phyloP scores from a whole-genome alignment of 2,888 invertebrate species.

The Catocala nupta region DNA sequence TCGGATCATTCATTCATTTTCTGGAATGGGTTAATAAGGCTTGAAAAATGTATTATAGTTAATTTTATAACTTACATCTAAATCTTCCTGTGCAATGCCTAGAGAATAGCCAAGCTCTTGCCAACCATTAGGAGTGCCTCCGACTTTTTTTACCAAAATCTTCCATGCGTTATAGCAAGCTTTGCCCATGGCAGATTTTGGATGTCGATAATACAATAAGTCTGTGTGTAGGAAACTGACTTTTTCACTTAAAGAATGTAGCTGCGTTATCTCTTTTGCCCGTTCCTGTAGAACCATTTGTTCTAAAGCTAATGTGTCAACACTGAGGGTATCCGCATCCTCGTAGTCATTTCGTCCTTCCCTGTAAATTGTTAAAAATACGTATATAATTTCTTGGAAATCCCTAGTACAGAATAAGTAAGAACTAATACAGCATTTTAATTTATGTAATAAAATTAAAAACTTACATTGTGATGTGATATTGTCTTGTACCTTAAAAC shows the following conservation, averaged over 20 bases:
- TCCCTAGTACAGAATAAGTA: neutral
- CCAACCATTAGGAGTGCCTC: conserved; percentile 79
- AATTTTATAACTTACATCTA: conserved; percentile 70
- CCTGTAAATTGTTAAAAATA: conserved; percentile 63
- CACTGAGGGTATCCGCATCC: conserved; percentile 73
- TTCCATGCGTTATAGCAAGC: conserved; percentile 79
- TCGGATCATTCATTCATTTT: too few species aligned
- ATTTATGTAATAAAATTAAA: conserved; percentile 14
- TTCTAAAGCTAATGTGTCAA: conserved; percentile 76
- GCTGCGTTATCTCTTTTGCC: conserved; percentile 68
- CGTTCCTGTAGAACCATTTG: conserved; percentile 72
- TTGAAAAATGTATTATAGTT: too few species aligned
- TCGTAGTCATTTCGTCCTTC: conserved; percentile 64
- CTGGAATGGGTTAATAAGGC: too few species aligned
- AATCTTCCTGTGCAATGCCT: conserved; percentile 72
- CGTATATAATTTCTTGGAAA: conserved; percentile 9
- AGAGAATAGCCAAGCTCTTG: conserved; percentile 74
- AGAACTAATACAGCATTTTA: too few species aligned
- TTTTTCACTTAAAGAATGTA: conserved; percentile 74
- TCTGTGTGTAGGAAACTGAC: conserved; percentile 76
- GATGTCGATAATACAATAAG: conserved; percentile 76
- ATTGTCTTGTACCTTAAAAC: neutral
- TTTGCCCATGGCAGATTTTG: conserved; percentile 71
- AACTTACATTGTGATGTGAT: conserved; percentile 18
- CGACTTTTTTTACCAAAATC: conserved; percentile 73